Conservation (phyloP, 2,888 invertebrate genomes). For the Minunthozetes semirufus region DNA sequence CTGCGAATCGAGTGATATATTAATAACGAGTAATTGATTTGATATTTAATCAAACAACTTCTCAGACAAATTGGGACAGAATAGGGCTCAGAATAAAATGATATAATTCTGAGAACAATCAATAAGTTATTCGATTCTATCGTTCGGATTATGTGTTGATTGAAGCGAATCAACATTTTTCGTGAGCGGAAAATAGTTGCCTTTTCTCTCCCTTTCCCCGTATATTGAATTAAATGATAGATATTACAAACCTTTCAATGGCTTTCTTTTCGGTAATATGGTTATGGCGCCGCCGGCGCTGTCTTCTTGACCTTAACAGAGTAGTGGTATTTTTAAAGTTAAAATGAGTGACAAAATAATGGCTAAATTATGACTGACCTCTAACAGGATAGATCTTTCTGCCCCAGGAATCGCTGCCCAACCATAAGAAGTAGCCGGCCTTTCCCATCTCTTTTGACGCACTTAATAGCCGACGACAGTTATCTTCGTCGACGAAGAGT, state of each 20-base stretch:
- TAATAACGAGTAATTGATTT: no score
- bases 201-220: not conserved
- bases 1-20: no score
- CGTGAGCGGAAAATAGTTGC: not conserved
- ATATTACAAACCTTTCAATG: conserved; percentile 51
- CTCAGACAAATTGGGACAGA: no score
- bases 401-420: conserved; percentile 67
- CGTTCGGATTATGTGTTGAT: not conserved
- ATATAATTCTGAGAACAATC: no score
- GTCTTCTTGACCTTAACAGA: conserved; percentile 51
- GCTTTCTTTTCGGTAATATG: conserved; percentile 57
- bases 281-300: conserved; percentile 60
- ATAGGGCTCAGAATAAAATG: no score
- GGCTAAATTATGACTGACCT: conserved; percentile 44
- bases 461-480: conserved; percentile 54
- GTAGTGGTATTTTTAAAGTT: no score
- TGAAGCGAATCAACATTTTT: conserved; percentile 17
- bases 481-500: conserved; percentile 66
- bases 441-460: conserved; percentile 57
- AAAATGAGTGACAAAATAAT: not conserved
- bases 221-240: not conserved
- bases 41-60: no score
- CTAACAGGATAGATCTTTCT: conserved; percentile 58
- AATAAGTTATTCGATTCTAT: no score
- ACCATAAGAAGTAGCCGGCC: conserved; percentile 59